Base-by-base conservation (phyloP, 2,888 invertebrate species). In the Spatulosminthurus flaviceps region DNA sequence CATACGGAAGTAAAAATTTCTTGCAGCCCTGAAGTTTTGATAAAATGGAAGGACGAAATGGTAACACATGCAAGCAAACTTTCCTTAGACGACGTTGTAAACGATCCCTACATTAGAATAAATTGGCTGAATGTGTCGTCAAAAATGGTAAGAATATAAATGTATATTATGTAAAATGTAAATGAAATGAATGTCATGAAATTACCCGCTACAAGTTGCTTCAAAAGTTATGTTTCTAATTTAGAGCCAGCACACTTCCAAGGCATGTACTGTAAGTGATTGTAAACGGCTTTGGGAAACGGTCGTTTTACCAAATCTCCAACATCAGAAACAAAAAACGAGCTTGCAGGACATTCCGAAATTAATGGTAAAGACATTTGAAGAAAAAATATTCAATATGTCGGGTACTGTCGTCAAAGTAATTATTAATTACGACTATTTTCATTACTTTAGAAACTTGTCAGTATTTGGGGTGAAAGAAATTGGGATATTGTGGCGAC, bases 401-500 rank as follows among this genome's bases (percentile, higher is more conserved):
- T 51, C 41, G 7, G 13, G 13, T 41, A 9, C 13, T 41, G 13
- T 41, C 13, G n/a, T 13, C 22, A 13, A 64, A 22, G 11, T 71
- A 7, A 9, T 71, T 42, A 22, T 13, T 60, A 71, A 11, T 51
- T 24, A 1, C 26, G 51, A 5, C 26, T 73, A 26, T 60, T 9
- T 29, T 29, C 28, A 9, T 60, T 26, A 26, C 21, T 29, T 13
- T 51, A 78, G 78, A 22, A 64, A 1, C 21, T 51, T 26, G 78
- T 72, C 0, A 22, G 41, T 41, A 66, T 22, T 2, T 26, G 64
- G 41, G 67, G 76, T 1, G 21, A 28, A 2, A n/a, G 71, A 64
- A 64, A 74, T 22, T 79, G 79, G 79, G 67, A 61, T 21, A 21
- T 1, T 42, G 73, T 79, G 24, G 79, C 79, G 19, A 19, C n/a